Evolutionary conservation across 2,113 vertebrate genomes (phyloP).

Genomic region (Hemibagrus wyckioides): DNA sequence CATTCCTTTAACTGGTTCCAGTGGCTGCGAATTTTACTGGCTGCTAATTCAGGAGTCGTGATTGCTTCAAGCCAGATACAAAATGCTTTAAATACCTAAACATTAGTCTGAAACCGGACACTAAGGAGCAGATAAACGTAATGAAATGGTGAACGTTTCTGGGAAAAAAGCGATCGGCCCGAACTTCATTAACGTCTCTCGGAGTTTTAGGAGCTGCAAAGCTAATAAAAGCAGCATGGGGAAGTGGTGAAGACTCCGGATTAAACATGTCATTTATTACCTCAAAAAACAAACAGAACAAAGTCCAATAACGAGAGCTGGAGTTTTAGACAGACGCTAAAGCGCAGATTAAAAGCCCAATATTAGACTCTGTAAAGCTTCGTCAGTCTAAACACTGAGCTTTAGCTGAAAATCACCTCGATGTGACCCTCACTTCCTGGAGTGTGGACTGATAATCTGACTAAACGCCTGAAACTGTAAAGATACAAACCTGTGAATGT

Average conservation of each 20-base stretch:
- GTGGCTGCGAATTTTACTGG: slow-evolving; percentile 2
- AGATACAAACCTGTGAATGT: neutral
- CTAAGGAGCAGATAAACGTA: neutral
- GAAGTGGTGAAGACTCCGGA: neutral
- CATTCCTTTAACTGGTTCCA: slow-evolving; percentile 9
- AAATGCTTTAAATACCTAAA: neutral
- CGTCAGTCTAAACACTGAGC: neutral
- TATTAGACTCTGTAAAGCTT: neutral
- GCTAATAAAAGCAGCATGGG: neutral
- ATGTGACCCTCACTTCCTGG: neutral
- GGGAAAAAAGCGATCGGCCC: too few species aligned
- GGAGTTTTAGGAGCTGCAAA: slow-evolving; percentile 13
- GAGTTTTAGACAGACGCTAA: neutral
- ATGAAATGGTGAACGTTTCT: neutral
- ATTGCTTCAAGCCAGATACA: neutral
- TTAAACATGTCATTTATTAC: neutral
- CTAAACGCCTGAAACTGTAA: too few species aligned
- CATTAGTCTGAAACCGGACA: neutral
- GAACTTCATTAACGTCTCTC: slow-evolving; percentile 10
- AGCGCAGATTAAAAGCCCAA: neutral
- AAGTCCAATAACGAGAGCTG: neutral
- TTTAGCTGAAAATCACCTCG: neutral
- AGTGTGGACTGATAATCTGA: neutral
- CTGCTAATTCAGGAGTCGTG: neutral
- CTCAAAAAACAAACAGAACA: neutral